Conservation (phyloP, 2,113 vertebrate species). For the Gadus macrocephalus region DNA sequence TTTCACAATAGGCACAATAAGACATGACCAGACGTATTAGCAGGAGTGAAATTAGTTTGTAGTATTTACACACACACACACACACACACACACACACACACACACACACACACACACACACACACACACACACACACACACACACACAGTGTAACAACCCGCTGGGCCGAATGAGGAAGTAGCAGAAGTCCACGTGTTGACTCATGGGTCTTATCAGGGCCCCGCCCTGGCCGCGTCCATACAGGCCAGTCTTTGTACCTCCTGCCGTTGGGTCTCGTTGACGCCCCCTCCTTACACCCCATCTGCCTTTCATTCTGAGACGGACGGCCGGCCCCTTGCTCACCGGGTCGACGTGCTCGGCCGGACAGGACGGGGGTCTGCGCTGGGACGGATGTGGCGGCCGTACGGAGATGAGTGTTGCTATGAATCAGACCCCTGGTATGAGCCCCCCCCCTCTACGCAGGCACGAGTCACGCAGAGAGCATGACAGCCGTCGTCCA, state of each 20-base stretch:
- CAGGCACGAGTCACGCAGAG: neutral
- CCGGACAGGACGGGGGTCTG: constrained; percentile 57
- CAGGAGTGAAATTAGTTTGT: no score
- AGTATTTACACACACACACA: no score
- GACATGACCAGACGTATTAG: no score
- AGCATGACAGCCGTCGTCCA: neutral
- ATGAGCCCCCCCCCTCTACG: neutral
- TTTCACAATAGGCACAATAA: no score
- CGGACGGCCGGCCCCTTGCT: constrained; percentile 8
- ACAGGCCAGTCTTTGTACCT: constrained; percentile 7
- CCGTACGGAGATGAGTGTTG: constrained; percentile 34
- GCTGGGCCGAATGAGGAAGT: no score
- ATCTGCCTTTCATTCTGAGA: constrained; percentile 41
- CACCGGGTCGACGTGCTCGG: constrained; percentile 13
- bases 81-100: no score
- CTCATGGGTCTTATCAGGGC: no score
- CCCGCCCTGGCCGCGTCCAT: no score
- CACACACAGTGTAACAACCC: no score
- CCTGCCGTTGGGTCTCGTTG: constrained; percentile 16
- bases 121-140: no score
- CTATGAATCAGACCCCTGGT: constrained; percentile 24
- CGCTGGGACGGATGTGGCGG: constrained; percentile 24
- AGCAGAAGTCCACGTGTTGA: no score
- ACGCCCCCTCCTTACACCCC: constrained; percentile 25
- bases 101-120: no score